phyloP scores from a whole-genome alignment of 1,140 invertebrate genomes.

The Drosophila jambulina region DNA sequence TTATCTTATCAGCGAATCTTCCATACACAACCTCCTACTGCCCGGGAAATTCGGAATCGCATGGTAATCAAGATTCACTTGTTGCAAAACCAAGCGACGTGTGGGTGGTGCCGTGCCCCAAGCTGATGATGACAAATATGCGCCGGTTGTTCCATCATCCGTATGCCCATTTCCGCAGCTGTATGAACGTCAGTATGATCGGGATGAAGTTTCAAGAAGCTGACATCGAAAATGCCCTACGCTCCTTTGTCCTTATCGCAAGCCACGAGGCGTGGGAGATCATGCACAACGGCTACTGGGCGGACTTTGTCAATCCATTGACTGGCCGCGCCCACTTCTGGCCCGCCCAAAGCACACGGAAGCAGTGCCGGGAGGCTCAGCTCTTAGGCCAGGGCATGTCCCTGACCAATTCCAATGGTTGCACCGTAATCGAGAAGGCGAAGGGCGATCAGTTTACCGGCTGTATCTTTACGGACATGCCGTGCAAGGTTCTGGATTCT shows the following conservation, averaged over 20 bases:
- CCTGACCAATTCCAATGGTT: conserved; percentile 43
- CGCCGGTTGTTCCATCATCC: conserved; percentile 25
- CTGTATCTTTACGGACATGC: conserved; percentile 60
- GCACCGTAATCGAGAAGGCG: conserved; percentile 49
- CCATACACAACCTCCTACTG: conserved; percentile 4
- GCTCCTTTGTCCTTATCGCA: conserved; percentile 52
- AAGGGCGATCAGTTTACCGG: conserved; percentile 49
- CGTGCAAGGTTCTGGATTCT: conserved; percentile 20
- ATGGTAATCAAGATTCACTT: not conserved
- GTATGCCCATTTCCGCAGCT: conserved; percentile 14
- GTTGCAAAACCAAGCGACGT: conserved; percentile 1
- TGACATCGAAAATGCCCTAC: conserved; percentile 50
- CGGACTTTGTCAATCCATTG: conserved; percentile 67
- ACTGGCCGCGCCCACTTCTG: conserved; percentile 61
- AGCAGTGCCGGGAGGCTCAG: not conserved
- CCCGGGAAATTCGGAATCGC: not conserved
- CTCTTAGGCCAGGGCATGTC: conserved; percentile 38
- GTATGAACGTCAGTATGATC: conserved; percentile 48
- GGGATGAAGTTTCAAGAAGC: conserved; percentile 35
- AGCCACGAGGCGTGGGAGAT: conserved; percentile 33
- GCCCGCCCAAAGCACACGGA: conserved; percentile 6
- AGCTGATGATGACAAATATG: conserved; percentile 40
- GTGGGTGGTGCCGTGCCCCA: conserved; percentile 34
- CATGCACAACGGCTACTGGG: conserved; percentile 56
- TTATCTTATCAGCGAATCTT: conserved; percentile 30